Conservation (phyloP, 2,797 vertebrate genomes). For the Gymnothorax reevesii region DNA sequence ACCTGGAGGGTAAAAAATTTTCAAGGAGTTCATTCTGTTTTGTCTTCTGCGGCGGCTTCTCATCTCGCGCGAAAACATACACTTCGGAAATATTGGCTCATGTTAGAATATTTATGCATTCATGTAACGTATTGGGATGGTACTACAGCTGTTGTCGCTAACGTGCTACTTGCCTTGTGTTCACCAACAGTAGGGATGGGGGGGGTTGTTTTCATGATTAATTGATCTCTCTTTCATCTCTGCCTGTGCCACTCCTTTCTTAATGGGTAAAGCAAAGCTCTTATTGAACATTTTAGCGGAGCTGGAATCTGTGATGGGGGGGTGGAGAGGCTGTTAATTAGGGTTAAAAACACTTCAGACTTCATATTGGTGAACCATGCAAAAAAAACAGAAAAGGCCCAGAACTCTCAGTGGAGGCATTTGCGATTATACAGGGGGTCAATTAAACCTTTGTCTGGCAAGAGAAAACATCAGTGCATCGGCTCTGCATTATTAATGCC, state of each 20-base stretch:
- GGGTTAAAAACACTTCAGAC: slow-evolving; percentile 42
- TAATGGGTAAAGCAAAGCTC: not conserved
- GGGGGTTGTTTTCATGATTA: not conserved
- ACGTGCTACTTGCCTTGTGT: not conserved
- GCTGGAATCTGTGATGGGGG: slow-evolving; percentile 25
- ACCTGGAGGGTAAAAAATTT: slow-evolving; percentile 7
- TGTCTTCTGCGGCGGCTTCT: not conserved
- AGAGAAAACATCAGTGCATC: slow-evolving; percentile 43
- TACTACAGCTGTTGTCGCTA: slow-evolving; percentile 6
- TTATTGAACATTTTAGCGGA: slow-evolving; percentile 17
- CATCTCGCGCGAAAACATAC: not conserved
- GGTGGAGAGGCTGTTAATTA: slow-evolving; percentile 45
- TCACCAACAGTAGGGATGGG: not conserved
- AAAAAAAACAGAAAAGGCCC: slow-evolving; percentile 22
- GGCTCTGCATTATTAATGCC: slow-evolving; percentile 49
- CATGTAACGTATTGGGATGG: not conserved
- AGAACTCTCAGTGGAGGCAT: slow-evolving; percentile 26
- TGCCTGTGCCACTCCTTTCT: not conserved
- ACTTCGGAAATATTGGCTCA: not conserved
- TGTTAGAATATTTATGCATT: not conserved
- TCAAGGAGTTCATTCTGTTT: not conserved
- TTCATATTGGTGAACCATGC: slow-evolving; percentile 27
- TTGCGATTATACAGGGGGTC: slow-evolving; percentile 44
- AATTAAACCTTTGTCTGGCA: slow-evolving; percentile 44
- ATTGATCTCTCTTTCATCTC: slow-evolving; percentile 2